A percentile compares a stretch with the other conserved stretches of the same genome.
These are phyloP conservation scores for Tenthredo scrophulariae DNA, from an alignment of 2,888 invertebrate genomes.

Conservation along the genomic window DNA sequence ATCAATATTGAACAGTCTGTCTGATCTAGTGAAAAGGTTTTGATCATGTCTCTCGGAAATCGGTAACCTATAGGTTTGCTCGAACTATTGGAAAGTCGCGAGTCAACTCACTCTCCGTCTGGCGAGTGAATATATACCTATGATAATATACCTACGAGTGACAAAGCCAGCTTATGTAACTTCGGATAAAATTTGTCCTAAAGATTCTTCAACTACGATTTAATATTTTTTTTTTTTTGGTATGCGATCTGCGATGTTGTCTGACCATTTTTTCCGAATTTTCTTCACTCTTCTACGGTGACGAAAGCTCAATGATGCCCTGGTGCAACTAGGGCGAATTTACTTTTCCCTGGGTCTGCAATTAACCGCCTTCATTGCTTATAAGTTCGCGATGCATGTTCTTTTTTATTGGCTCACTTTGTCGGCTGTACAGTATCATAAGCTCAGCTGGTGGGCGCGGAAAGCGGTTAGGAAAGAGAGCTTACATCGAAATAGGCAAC, in stretches of 20 bases:
- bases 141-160: constrained; percentile 1
- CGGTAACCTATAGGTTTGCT: constrained; percentile 13
- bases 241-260: neutral
- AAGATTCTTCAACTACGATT: neutral
- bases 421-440: constrained; percentile 24
- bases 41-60: constrained; percentile 27
- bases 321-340: neutral
- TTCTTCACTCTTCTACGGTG: neutral
- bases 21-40: constrained; percentile 38
- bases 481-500: neutral
- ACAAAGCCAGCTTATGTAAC: constrained; percentile 35
- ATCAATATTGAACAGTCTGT: constrained; percentile 31
- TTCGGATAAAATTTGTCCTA: constrained; percentile 2
- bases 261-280: neutral
- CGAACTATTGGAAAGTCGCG: constrained; percentile 20
- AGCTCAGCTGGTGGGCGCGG: neutral
- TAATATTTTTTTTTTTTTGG: neutral
- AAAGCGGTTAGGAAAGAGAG: neutral
- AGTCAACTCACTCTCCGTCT: neutral
- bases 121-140: neutral
- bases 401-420: constrained; percentile 20
- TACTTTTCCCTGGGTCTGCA: constrained; percentile 17
- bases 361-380: constrained; percentile 25
- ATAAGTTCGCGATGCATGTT: neutral
- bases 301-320: neutral